phyloP scores from a whole-genome alignment of 2,113 vertebrate species.

The Euleptes europaea region DNA sequence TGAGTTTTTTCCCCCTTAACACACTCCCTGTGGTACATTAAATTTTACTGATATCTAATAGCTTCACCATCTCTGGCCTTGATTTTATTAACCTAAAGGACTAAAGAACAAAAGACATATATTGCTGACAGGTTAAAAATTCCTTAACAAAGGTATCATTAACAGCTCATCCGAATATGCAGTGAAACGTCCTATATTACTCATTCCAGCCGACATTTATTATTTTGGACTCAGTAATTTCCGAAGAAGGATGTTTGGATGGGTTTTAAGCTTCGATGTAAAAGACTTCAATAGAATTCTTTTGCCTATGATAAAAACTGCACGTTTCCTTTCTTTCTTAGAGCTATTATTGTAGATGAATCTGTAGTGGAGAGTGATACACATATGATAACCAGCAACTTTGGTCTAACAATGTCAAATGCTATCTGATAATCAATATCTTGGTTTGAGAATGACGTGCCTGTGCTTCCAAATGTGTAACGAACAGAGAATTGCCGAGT shows the following conservation, averaged over 20 bases:
- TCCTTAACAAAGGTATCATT: constrained; percentile 59
- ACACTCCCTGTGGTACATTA: constrained; percentile 59
- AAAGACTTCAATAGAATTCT: constrained; percentile 39
- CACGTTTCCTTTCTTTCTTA: constrained; percentile 33
- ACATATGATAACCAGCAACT: constrained; percentile 64
- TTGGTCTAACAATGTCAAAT: constrained; percentile 66
- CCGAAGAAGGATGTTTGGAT: constrained; percentile 8
- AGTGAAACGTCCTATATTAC: constrained; percentile 21
- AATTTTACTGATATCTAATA: constrained; percentile 67
- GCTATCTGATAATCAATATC: constrained; percentile 75
- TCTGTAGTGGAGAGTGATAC: constrained; percentile 58
- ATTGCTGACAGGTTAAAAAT: constrained; percentile 66
- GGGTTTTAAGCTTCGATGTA: constrained; percentile 25
- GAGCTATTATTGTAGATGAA: constrained; percentile 60
- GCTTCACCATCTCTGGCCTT: constrained; percentile 64
- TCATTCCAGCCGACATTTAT: constrained; percentile 34
- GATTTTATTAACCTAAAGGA: constrained; percentile 68
- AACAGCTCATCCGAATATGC: constrained; percentile 42
- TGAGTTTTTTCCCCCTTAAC: constrained; percentile 17
- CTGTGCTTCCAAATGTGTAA: constrained; percentile 54
- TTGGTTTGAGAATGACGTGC: constrained; percentile 44
- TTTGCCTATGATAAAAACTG: constrained; percentile 14
- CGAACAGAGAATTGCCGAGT: constrained; percentile 35
- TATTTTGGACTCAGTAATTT: constrained; percentile 37
- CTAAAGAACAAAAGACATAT: constrained; percentile 55